Base-by-base conservation (phyloP, 1,140 invertebrate species). In the Neuroterus valhalla region DNA sequence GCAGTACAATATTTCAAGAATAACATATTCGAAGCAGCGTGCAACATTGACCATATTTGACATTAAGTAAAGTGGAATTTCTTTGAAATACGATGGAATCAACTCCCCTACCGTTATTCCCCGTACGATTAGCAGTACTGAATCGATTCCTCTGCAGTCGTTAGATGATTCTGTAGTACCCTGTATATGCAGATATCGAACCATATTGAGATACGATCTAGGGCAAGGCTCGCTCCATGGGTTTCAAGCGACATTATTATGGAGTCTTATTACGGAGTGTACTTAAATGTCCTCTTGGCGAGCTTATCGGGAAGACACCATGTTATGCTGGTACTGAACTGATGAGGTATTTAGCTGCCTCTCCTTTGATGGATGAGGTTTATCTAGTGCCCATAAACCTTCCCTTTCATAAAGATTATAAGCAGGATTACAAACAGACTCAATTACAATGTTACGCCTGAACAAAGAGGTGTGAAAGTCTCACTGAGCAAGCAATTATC, bases 291-390 rank as follows among this genome's bases (percentile, higher is more conserved):
- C 45, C 70, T 66, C 48, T 72, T 62, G 21, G 45, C 46, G 19
- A 71, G 26, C 17, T 83, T 44, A 70, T 70, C 81, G 75, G 69
- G 71, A 70, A 45, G 80, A 81, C 82, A 80, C 70, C 79, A 70
- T 78, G 81, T 81, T 83, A 80, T 38, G 75, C 75, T 74, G 76
- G 70, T 76, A 78, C 78, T 80, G 78, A 81, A 84, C 77, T 77
- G 84, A 84, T 84, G 82, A 82, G 80, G 80, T 84, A 78, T 85
- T 81, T 82, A 84, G 80, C 75, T 77, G 77, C 78, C 77, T 73
- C 84, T 84, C 67, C 50, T 69, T 78, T 83, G 84, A 85, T 82
- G 82, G 78, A 85, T 84, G 83, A 77, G 78, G 81, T 80, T 83
- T 79, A 82, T 74, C 68, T 76, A 72, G 78, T 70, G 75, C 80